phyloP scores from a whole-genome alignment of 2,113 vertebrate species.

The Cololabis saira region DNA sequence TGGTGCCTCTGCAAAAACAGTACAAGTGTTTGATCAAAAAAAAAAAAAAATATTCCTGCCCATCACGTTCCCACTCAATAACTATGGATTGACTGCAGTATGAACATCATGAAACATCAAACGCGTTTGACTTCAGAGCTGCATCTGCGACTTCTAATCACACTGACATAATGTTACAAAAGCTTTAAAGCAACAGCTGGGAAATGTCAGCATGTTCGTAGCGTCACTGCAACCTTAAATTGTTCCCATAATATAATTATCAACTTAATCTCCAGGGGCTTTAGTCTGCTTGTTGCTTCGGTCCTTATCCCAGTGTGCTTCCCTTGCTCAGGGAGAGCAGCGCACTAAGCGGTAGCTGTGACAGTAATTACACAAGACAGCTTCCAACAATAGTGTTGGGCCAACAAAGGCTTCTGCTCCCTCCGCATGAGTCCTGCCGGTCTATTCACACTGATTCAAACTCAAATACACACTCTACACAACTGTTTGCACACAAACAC shows the following conservation, averaged over 20 bases:
- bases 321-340: constrained; percentile 28
- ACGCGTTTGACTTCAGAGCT: constrained; percentile 7
- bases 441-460: constrained; percentile 70
- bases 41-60: no score
- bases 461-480: constrained; percentile 63
- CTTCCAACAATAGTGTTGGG: constrained; percentile 78
- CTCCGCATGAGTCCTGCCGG: constrained; percentile 60
- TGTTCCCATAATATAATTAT: constrained; percentile 57
- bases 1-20: constrained; percentile 40
- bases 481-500: constrained; percentile 47
- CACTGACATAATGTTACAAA: constrained; percentile 23
- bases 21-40: constrained; percentile 19
- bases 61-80: no score
- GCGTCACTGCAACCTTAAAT: constrained; percentile 28
- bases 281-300: constrained; percentile 24
- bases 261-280: constrained; percentile 50
- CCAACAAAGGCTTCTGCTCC: constrained; percentile 77
- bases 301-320: constrained; percentile 22
- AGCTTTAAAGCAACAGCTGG: constrained; percentile 44
- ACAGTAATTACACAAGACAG: constrained; percentile 75
- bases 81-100: constrained; percentile 1
- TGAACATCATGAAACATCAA: not conserved
- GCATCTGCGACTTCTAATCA: constrained; percentile 2
- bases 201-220: constrained; percentile 44
- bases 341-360: constrained; percentile 58